A percentile compares a stretch with the other conserved stretches of the same genome.
Conservation (phyloP, 2,113 vertebrate species). For the Cebidichthys violaceus region DNA sequence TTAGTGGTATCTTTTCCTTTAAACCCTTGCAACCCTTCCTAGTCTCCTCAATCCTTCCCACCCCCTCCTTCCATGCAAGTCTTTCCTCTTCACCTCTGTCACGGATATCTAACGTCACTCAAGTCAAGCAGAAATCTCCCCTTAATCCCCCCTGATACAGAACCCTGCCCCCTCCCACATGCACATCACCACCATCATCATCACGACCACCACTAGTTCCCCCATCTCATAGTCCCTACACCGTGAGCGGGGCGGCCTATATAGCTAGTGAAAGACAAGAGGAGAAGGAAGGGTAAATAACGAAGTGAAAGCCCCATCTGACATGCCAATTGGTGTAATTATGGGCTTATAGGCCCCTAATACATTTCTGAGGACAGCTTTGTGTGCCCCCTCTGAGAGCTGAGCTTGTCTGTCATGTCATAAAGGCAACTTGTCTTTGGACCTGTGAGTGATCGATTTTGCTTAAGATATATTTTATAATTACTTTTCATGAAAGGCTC, state of each 20-base stretch:
- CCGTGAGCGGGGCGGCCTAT: slow-evolving; percentile 18
- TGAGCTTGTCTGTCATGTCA: slow-evolving; percentile 52
- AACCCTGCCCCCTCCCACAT: slow-evolving; percentile 26
- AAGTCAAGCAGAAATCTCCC: slow-evolving; percentile 65
- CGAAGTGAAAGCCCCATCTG: slow-evolving; percentile 65
- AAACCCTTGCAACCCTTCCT: slow-evolving; percentile 10
- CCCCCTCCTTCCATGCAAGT: slow-evolving; percentile 4
- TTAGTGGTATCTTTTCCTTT: slow-evolving; percentile 19
- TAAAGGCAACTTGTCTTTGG: slow-evolving; percentile 37
- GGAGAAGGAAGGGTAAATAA: slow-evolving; percentile 56
- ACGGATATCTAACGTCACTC: slow-evolving; percentile 40
- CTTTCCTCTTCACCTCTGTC: slow-evolving; percentile 35
- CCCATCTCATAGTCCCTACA: slow-evolving; percentile 21
- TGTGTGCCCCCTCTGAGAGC: slow-evolving; percentile 46
- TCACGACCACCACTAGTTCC: slow-evolving; percentile 20
- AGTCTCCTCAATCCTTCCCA: slow-evolving; percentile 4
- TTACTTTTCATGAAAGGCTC: slow-evolving; percentile 13
- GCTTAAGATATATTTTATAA: slow-evolving; percentile 23
- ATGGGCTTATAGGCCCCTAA: slow-evolving; percentile 79
- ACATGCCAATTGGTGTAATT: slow-evolving; percentile 79
- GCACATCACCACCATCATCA: slow-evolving; percentile 44
- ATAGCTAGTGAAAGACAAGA: slow-evolving; percentile 58
- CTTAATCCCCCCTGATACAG: slow-evolving; percentile 64
- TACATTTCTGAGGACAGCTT: slow-evolving; percentile 77
- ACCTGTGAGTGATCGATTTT: slow-evolving; percentile 19